phyloP scores from a whole-genome alignment of 2,797 vertebrate species.

The Mormyrus proboscirostris region DNA sequence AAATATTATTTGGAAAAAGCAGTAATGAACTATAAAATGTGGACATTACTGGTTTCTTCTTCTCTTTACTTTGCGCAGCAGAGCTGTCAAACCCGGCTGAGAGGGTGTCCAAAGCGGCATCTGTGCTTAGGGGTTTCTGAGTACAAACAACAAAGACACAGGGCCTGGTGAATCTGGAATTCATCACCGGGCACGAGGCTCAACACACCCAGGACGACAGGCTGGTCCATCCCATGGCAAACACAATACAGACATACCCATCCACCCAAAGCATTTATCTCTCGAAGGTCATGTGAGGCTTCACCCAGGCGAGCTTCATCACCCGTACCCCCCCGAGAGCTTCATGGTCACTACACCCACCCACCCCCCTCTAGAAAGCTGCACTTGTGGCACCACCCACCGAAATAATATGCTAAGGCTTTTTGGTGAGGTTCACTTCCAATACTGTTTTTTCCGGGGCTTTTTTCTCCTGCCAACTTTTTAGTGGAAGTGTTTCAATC shows the following conservation, averaged over 20 bases:
- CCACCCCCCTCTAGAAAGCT: neutral
- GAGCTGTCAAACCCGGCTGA: conserved; percentile 49
- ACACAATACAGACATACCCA: neutral
- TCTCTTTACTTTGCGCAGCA: conserved; percentile 20
- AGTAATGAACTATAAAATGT: neutral
- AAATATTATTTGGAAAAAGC: neutral
- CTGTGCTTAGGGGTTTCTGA: conserved; percentile 57
- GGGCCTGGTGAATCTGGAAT: neutral
- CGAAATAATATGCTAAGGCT: neutral
- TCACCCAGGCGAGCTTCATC: neutral
- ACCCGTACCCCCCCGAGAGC: neutral
- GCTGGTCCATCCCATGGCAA: neutral
- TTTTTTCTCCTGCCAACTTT: neutral
- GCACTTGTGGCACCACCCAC: neutral
- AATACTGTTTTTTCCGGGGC: neutral
- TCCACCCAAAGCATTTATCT: neutral
- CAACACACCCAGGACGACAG: neutral
- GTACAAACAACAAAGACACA: neutral
- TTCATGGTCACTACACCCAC: neutral
- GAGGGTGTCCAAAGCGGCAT: conserved; percentile 58
- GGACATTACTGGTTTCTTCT: conserved; percentile 15
- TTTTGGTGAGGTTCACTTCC: neutral
- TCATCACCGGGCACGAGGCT: neutral
- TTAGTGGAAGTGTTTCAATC: neutral
- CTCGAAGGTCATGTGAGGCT: neutral